Evolutionary conservation across 2,888 invertebrate species (phyloP).

Genomic region (Sepioteuthis lessoniana): DNA sequence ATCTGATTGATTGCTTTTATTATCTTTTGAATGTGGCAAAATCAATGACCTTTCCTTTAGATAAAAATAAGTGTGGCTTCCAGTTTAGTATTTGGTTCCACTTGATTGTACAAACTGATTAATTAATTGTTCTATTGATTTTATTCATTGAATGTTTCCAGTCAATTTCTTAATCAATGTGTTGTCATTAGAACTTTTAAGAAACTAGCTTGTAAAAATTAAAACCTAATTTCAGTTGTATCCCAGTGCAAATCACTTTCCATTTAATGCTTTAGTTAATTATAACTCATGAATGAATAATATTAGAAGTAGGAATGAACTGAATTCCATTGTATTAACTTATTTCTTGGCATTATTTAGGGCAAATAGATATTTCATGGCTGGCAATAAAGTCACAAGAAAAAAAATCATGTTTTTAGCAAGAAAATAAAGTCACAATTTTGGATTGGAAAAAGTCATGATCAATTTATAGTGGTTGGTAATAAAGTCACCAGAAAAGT

Average conservation of each 20-base stretch:
- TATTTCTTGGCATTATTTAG: too few species aligned
- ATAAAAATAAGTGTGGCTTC: not conserved
- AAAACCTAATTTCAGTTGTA: not conserved
- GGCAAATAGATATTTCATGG: too few species aligned
- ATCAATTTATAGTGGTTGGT: too few species aligned
- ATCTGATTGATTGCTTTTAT: not conserved
- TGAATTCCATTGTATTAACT: too few species aligned
- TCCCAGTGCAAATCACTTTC: not conserved
- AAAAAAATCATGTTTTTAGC: too few species aligned
- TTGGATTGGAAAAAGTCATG: too few species aligned
- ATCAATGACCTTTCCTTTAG: not conserved
- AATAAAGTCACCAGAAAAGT: too few species aligned
- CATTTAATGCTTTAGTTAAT: not conserved
- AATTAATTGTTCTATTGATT: not conserved
- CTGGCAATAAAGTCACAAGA: too few species aligned
- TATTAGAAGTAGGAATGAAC: too few species aligned
- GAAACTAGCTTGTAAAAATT: not conserved
- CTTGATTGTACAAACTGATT: not conserved
- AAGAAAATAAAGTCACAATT: too few species aligned
- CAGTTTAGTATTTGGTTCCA: not conserved
- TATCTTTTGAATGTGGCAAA: not conserved
- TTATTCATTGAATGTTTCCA: not conserved
- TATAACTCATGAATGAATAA: too few species aligned
- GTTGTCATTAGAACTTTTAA: not conserved
- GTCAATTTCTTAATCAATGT: not conserved